These are phyloP conservation scores for Sarcophaga bullata DNA, from an alignment of 1,140 invertebrate genomes.

Conservation along the genomic window DNA sequence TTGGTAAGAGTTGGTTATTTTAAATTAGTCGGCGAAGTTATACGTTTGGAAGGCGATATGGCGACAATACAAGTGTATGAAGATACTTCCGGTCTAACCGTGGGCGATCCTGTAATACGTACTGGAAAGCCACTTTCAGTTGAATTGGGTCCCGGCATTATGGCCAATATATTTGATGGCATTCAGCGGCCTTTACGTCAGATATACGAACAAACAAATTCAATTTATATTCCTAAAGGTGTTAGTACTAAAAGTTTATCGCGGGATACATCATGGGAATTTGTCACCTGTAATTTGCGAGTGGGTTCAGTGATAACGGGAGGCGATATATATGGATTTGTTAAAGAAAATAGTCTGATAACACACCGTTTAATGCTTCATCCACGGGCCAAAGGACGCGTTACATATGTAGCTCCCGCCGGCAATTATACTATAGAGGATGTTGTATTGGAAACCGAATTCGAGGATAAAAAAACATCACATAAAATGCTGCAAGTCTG, in stretches of 20 bases:
- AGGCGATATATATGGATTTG: conserved; percentile 94
- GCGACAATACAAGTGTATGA: conserved; percentile 77
- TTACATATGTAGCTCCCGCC: conserved; percentile 90
- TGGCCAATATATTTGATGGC: conserved; percentile 77
- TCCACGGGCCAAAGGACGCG: conserved; percentile 91
- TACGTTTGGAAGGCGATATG: conserved; percentile 73
- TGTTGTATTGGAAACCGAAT: conserved; percentile 95
- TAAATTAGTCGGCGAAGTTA: conserved; percentile 80
- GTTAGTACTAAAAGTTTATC: conserved; percentile 91
- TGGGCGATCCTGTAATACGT: conserved; percentile 83
- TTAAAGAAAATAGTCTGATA: conserved; percentile 95
- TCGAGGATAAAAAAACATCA: conserved; percentile 90
- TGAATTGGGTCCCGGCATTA: conserved; percentile 80
- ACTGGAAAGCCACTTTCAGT: conserved; percentile 87
- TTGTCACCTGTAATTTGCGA: conserved; percentile 84
- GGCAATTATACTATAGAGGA: conserved; percentile 96
- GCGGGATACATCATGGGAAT: conserved; percentile 88
- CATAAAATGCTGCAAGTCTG: conserved; percentile 94
- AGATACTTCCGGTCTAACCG: conserved; percentile 87
- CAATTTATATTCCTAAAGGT: conserved; percentile 99
- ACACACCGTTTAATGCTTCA: conserved; percentile 95
- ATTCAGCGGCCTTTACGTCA: conserved; percentile 84
- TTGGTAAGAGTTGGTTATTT: conserved; percentile 78
- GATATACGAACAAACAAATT: conserved; percentile 84
- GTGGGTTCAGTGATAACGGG: conserved; percentile 93